Conservation (phyloP, 2,797 vertebrate species). For the Tapirus indicus region DNA sequence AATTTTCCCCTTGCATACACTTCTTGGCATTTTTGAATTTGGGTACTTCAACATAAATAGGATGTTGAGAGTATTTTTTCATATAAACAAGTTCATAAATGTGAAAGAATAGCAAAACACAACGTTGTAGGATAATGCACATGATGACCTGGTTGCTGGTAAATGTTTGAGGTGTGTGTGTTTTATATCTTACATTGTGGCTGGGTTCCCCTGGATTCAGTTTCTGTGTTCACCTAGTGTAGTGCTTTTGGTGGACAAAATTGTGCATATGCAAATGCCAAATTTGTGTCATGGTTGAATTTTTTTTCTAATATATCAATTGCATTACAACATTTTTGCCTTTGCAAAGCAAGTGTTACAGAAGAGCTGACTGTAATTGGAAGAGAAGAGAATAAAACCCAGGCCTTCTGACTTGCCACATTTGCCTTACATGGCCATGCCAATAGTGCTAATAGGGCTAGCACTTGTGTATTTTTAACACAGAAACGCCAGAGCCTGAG, state of each 20-base stretch:
- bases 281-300: background rate
- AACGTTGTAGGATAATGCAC: background rate
- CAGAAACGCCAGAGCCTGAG: background rate
- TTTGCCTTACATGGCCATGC: background rate
- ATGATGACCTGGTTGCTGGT: background rate
- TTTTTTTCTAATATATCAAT: background rate
- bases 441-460: background rate
- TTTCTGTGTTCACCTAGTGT: background rate
- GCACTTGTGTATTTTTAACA: background rate
- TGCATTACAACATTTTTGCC: background rate
- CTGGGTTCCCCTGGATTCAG: background rate
- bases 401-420: background rate
- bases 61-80: background rate
- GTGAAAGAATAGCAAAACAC: background rate
- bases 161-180: background rate
- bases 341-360: background rate
- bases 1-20: background rate
- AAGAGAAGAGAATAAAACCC: background rate
- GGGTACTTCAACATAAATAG: background rate
- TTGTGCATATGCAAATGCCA: background rate
- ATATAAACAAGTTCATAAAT: background rate
- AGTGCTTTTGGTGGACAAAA: background rate
- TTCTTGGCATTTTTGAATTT: conserved; percentile 20
- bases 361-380: background rate
- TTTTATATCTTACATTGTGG: background rate